Percentiles rank a stretch among this genome's conserved stretches.
phyloP scores from a whole-genome alignment of 2,888 invertebrate species.

The Dendrolimus houi region DNA sequence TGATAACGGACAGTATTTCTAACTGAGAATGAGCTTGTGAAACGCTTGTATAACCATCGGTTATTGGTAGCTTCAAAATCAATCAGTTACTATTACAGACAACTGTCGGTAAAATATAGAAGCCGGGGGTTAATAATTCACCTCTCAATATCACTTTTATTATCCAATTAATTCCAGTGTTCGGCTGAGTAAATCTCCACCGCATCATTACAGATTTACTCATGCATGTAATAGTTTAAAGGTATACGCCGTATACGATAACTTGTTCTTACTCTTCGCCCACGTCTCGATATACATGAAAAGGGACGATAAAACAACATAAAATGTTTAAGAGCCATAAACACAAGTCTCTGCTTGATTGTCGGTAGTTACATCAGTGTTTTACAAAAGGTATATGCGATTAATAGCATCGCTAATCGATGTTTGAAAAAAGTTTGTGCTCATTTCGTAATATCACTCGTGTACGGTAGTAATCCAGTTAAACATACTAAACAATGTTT shows the following conservation, averaged over 20 bases:
- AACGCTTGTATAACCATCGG: too few species aligned
- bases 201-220: background rate
- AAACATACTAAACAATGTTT: too few species aligned
- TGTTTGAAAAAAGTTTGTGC: conserved; percentile 2
- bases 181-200: background rate
- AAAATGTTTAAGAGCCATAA: conserved; percentile 15
- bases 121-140: background rate
- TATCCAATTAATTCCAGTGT: background rate
- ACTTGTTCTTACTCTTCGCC: conserved; percentile 6
- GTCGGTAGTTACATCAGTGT: conserved; percentile 1
- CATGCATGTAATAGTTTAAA: conserved; percentile 1
- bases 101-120: too few species aligned
- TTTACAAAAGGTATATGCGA: background rate
- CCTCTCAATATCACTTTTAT: background rate
- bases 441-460: conserved; percentile 5
- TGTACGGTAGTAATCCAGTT: conserved; percentile 3
- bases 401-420: conserved; percentile 1
- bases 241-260: conserved; percentile 1
- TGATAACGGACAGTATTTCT: too few species aligned
- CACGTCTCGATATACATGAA: conserved; percentile 6
- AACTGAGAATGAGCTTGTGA: too few species aligned
- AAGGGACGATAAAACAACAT: conserved; percentile 9
- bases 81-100: too few species aligned
- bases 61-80: too few species aligned
- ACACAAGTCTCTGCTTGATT: conserved; percentile 9